A percentile compares a stretch with the other conserved stretches of the same genome.
These are phyloP conservation scores for Trachops cirrhosus DNA, from an alignment of 2,797 vertebrate species.

Conservation along the genomic window DNA sequence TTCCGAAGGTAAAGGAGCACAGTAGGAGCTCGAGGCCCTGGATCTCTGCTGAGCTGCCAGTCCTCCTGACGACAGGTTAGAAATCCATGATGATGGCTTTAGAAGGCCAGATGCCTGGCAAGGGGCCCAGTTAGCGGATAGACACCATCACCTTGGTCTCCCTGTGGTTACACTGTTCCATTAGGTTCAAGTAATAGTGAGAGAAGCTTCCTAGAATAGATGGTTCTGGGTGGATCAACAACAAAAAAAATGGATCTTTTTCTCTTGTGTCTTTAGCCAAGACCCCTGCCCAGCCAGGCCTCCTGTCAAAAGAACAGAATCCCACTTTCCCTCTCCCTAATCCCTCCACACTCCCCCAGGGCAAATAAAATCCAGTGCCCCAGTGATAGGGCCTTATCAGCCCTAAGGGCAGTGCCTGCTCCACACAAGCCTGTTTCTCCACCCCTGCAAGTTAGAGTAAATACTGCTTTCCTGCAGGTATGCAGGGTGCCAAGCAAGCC, in stretches of 20 bases:
- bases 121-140: not conserved
- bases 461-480: no score
- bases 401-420: not conserved
- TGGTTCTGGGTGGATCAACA: not conserved
- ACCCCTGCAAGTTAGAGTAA: not conserved
- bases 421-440: not conserved
- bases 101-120: not conserved
- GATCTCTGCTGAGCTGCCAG: not conserved
- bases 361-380: not conserved
- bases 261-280: not conserved
- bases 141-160: not conserved
- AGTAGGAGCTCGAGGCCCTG: not conserved
- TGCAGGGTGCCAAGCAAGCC: not conserved
- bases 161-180: not conserved
- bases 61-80: not conserved
- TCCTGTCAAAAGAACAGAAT: not conserved
- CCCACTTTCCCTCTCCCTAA: not conserved
- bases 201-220: not conserved
- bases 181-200: not conserved
- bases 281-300: not conserved
- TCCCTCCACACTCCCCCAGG: not conserved
- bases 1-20: conserved; percentile 12
- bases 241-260: not conserved
- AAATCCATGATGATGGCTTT: not conserved
- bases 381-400: not conserved